Evolutionary conservation across 1,140 invertebrate species (phyloP), one percentile per base, ranked within the genome.

Genomic region (Listronotus oregonensis): DNA sequence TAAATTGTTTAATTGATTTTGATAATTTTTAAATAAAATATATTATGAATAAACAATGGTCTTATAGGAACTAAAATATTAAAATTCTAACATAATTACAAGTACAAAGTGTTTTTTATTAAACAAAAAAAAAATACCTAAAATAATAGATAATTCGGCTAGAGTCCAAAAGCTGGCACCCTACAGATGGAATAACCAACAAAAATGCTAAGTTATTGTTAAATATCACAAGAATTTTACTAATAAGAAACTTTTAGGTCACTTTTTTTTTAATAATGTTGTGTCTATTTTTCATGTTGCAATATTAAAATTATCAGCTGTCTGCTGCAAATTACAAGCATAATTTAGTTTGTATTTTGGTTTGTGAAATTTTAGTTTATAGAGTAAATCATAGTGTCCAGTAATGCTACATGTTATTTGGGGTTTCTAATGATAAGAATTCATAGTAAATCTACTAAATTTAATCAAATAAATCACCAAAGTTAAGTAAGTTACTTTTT

Each of bases 21-120:
- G 37, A 60, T 61, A 61, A 27, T 51, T 55, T 55, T 43, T 8
- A 61, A 61, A 61, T 61, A 61, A 61, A 61, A 61, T 61, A 61
- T 61, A 52, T 61, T 61, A 44, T 51, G 34, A 52, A 15, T 54
- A 63, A 63, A 63, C 60, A 63, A 18, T 47, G 51, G 44, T 54
- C 32, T 63, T 63, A 50, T 52, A 17, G 55, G 15, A 51, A 51
- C 15, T 51, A 51, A 52, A 27, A 27, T 32, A 34, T 11, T 37
- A 52, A 52, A 32, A 14, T 27, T 32, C 21, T 21, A 52, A 52
- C 12, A 52, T 34, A 52, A 52, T 27, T 56, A 55, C 10, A 7
- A 39, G 32, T 56, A 54, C 14, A 56, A 27, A 56, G 21, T 56
- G 12, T 15, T 59, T 46, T 43, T 31, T 55, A 12, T 47, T 51